A percentile compares a stretch with the other conserved stretches of the same genome.
These are phyloP conservation scores for Epistrophella euchroma DNA, from an alignment of 2,888 invertebrate genomes.

Conservation along the genomic window DNA sequence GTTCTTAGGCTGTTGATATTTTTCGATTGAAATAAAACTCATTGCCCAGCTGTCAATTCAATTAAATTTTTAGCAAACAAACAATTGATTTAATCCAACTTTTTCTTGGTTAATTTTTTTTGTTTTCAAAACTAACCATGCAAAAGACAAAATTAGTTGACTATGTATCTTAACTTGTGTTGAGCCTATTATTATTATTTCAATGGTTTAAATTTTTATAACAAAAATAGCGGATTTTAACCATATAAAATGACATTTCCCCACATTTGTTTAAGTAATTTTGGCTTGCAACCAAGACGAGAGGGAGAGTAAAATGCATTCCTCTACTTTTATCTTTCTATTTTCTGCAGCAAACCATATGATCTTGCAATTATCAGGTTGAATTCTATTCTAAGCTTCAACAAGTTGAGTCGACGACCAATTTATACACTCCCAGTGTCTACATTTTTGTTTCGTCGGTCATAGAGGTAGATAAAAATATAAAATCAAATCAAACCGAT, in stretches of 20 bases:
- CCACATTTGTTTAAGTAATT: background rate
- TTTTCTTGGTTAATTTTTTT: background rate
- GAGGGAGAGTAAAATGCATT: slow-evolving; percentile 50
- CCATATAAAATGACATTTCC: slow-evolving; percentile 15
- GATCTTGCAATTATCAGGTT: slow-evolving; percentile 39
- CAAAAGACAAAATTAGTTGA: background rate
- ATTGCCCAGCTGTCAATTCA: background rate
- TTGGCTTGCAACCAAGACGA: slow-evolving; percentile 44
- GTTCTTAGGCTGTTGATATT: background rate
- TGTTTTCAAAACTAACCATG: background rate
- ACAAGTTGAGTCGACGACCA: slow-evolving; percentile 32
- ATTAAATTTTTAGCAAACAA: background rate
- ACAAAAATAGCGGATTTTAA: background rate
- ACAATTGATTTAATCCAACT: background rate
- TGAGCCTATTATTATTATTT: background rate
- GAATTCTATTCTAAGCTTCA: slow-evolving; percentile 60
- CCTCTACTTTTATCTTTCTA: slow-evolving; percentile 14
- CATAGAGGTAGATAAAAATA: slow-evolving; percentile 25
- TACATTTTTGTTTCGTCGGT: slow-evolving; percentile 22
- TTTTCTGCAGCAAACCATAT: slow-evolving; percentile 31
- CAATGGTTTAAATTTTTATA: background rate
- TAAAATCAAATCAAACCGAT: slow-evolving; percentile 44
- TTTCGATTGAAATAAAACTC: background rate
- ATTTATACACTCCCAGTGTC: slow-evolving; percentile 59
- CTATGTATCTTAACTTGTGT: background rate